phyloP scores from a whole-genome alignment of 2,797 vertebrate genomes.

The Halcyon smyrnensis region DNA sequence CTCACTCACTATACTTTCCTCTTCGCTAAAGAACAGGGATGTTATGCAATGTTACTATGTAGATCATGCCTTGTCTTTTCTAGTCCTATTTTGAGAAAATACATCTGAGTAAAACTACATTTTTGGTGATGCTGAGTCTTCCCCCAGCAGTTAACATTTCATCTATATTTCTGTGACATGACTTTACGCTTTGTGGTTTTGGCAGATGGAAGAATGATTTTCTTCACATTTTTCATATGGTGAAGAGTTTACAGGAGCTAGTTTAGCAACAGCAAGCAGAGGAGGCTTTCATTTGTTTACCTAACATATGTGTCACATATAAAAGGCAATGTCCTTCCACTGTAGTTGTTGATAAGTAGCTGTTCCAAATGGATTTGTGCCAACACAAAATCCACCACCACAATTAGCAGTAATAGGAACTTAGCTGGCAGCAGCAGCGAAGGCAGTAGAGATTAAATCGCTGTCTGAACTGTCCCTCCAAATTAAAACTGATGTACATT shows the following conservation, averaged over 20 bases:
- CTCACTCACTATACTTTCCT: background rate
- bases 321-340: constrained; percentile 23
- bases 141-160: background rate
- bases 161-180: background rate
- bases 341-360: background rate
- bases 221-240: constrained; percentile 12
- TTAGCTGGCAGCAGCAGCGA: constrained; percentile 21
- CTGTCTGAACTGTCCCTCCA: background rate
- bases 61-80: background rate
- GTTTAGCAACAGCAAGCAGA: background rate
- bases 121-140: constrained; percentile 32
- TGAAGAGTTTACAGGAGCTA: background rate
- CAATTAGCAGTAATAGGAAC: constrained; percentile 15
- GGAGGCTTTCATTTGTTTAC: constrained; percentile 34
- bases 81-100: constrained; percentile 40
- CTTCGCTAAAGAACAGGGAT: background rate
- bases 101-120: constrained; percentile 23
- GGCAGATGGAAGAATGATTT: constrained; percentile 24
- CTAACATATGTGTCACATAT: background rate
- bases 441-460: constrained; percentile 5
- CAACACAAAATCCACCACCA: constrained; percentile 38
- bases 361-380: constrained; percentile 38
- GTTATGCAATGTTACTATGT: constrained; percentile 23
- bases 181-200: constrained; percentile 1
- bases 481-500: background rate